Evolutionary conservation across 2,888 invertebrate species (phyloP), one percentile per base, ranked within the genome.

Genomic region (Spisula solida): DNA sequence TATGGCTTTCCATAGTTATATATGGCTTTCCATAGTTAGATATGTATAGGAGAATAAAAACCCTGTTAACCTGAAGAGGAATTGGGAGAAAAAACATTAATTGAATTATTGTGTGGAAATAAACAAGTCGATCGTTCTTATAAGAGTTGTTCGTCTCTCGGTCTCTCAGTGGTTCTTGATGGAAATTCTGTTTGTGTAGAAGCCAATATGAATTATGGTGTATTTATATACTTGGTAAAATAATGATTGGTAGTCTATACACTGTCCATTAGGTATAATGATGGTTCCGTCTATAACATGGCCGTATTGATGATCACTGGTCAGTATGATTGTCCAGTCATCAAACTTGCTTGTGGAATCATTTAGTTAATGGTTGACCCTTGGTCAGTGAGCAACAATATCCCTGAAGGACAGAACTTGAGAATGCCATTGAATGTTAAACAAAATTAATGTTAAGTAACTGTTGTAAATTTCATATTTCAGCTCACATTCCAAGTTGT

Each of bases 71-170:
- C 25, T 66, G 10, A 10, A 25, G 60, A 66, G 60, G 25, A 66
- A 66, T 25, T 66, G 60, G 25, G 60, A 56, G n/a, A 56, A 66
- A 66, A 66, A 66, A 66, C 60, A 66, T 66, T 66, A 66, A 66
- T 66, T 66, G n/a, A 66, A 66, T 66, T 25, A 66, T 66, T 6
- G 8, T 25, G n/a, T 10, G 25, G 60, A 25, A 66, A 66, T 25
- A 66, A 66, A 66, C 25, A 60, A 20, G 20, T n/a, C n/a, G 60
- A 25, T 66, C 25, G 10, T n/a, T 66, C 60, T 66, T 25, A n/a
- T 66, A 25, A 66, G 10, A 25, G 1, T 25, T 20, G 56, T 25
- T 66, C 10, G 6, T 25, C 60, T 25, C 8, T 25, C 12, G 10
- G 25, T 66, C 25, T 56, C 56, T 56, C 56, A 56, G 56, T 20